Evolutionary conservation across 2,113 vertebrate species (phyloP).

Genomic region (Willisornis vidua): DNA sequence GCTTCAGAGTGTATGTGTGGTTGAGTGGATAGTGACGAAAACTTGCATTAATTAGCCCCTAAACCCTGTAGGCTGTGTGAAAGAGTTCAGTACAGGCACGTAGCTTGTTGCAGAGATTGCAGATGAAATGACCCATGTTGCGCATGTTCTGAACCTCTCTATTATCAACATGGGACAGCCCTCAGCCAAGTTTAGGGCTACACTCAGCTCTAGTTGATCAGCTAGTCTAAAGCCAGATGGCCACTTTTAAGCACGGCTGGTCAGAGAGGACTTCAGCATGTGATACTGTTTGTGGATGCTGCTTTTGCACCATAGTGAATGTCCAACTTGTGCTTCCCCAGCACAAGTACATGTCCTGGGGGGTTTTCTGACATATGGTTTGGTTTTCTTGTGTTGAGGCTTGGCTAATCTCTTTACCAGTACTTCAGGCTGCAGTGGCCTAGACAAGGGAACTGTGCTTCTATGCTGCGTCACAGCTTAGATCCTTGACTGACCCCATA

Average conservation of each 20-base stretch:
- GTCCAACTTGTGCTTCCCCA: neutral
- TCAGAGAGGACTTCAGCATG: neutral
- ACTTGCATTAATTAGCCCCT: neutral
- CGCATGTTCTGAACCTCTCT: accelerated
- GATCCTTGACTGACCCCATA: neutral
- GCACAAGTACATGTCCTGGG: neutral
- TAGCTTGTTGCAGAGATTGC: neutral
- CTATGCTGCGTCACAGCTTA: neutral
- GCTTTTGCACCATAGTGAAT: neutral
- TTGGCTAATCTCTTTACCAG: neutral
- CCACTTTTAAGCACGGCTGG: neutral
- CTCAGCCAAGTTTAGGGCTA: neutral
- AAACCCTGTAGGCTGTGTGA: neutral
- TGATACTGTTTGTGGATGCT: neutral
- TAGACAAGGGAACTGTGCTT: neutral
- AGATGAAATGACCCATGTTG: neutral
- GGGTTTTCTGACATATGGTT: neutral
- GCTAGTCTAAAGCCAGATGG: neutral
- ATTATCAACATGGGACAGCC: accelerated
- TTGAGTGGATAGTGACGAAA: neutral
- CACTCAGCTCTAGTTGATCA: neutral
- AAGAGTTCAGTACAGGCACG: neutral
- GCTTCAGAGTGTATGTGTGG: neutral
- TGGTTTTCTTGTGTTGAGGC: neutral
- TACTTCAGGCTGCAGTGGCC: neutral